Evolutionary conservation across 2,888 invertebrate genomes (phyloP).

Genomic region (Dasysyrphus albostriatus): DNA sequence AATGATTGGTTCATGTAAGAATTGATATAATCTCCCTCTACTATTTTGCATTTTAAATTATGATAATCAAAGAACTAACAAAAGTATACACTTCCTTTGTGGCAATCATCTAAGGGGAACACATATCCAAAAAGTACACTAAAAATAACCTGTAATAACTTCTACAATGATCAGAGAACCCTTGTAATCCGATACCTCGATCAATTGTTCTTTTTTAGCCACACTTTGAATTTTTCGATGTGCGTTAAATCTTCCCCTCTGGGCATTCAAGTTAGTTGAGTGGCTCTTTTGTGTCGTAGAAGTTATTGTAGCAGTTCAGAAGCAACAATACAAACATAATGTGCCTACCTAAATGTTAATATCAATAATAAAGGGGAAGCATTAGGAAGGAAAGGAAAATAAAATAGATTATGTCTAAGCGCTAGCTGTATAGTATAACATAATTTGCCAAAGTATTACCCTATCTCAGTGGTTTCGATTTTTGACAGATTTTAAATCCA

Average conservation of each 20-base stretch:
- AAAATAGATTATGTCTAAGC: slow-evolving; percentile 52
- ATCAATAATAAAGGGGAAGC: slow-evolving; percentile 57
- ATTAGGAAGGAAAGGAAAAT: slow-evolving; percentile 44
- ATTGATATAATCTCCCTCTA: slow-evolving; percentile 52
- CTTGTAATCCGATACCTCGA: slow-evolving; percentile 70
- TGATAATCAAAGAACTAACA: slow-evolving; percentile 43
- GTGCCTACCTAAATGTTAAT: slow-evolving; percentile 49
- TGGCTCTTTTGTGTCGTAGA: slow-evolving; percentile 66
- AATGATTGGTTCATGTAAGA: slow-evolving; percentile 2
- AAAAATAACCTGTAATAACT: slow-evolving; percentile 44
- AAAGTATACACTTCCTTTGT: slow-evolving; percentile 33
- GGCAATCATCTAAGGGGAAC: slow-evolving; percentile 32
- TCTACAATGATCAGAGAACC: slow-evolving; percentile 11
- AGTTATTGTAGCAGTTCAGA: slow-evolving; percentile 65
- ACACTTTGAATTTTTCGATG: slow-evolving; percentile 33
- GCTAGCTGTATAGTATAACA: slow-evolving; percentile 35
- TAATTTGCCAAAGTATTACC: slow-evolving; percentile 51
- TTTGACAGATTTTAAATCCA: slow-evolving; percentile 71
- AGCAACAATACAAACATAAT: slow-evolving; percentile 64
- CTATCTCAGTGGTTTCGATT: slow-evolving; percentile 65
- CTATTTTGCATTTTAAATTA: slow-evolving; percentile 73
- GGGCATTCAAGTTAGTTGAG: slow-evolving; percentile 62
- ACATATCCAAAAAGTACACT: slow-evolving; percentile 42
- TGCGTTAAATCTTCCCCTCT: slow-evolving; percentile 48
- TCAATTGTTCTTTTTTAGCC: slow-evolving; percentile 72